Percentiles rank a stretch among this genome's conserved stretches.
phyloP scores from a whole-genome alignment of 2,797 vertebrate genomes.

The Odontamblyopus lacepedii region DNA sequence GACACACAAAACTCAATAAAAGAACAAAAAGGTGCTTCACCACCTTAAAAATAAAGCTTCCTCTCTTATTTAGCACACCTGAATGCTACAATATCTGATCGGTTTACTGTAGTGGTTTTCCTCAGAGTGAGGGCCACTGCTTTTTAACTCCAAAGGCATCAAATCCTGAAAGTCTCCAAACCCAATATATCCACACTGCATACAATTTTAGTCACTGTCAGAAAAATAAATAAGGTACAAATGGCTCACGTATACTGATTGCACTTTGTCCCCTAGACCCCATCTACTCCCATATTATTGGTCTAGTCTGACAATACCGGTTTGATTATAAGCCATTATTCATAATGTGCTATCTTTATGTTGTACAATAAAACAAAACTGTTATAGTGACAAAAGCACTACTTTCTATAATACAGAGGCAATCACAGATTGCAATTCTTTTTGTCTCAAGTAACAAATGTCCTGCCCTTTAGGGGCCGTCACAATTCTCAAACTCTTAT shows the following conservation, averaged over 20 bases:
- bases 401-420: slow-evolving; percentile 86
- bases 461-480: slow-evolving; percentile 39
- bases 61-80: slow-evolving; percentile 63
- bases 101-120: slow-evolving; percentile 38
- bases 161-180: slow-evolving; percentile 49
- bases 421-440: slow-evolving; percentile 98
- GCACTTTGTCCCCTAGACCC: slow-evolving; percentile 87
- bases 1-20: slow-evolving; percentile 51
- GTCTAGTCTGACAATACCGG: slow-evolving; percentile 72
- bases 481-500: slow-evolving; percentile 43
- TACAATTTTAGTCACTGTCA: slow-evolving; percentile 59
- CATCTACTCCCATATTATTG: slow-evolving; percentile 70
- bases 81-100: slow-evolving; percentile 56
- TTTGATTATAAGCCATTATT: slow-evolving; percentile 68
- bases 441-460: slow-evolving; percentile 73
- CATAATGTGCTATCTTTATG: slow-evolving; percentile 63
- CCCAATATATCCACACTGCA: slow-evolving; percentile 76
- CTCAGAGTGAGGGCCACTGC: slow-evolving; percentile 67
- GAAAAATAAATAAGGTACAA: slow-evolving; percentile 85
- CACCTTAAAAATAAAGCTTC: slow-evolving; percentile 75
- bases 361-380: slow-evolving; percentile 74
- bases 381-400: slow-evolving; percentile 86
- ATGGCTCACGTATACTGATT: slow-evolving; percentile 87
- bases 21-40: slow-evolving; percentile 62
- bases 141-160: slow-evolving; percentile 56